Percentiles rank a stretch among this genome's conserved stretches.
These are phyloP conservation scores for Periphyllus acericola DNA, from an alignment of 2,888 invertebrate genomes.

Conservation along the genomic window DNA sequence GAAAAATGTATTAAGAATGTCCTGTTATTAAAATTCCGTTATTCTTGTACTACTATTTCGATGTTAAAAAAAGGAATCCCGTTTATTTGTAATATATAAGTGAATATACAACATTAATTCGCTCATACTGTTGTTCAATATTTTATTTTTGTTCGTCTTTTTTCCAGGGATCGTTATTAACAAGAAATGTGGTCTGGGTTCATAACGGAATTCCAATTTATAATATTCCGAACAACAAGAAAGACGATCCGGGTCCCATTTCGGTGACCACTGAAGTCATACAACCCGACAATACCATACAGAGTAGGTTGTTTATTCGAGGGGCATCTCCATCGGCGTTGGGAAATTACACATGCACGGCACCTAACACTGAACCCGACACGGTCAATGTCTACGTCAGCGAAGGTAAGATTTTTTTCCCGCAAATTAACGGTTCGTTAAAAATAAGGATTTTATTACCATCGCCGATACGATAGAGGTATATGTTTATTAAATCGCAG, in stretches of 20 bases:
- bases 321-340: constrained; percentile 86
- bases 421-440: not conserved
- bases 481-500: no score
- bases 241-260: constrained; percentile 82
- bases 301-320: constrained; percentile 85
- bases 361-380: constrained; percentile 88
- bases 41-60: no score
- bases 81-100: no score
- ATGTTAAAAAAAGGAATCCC: no score
- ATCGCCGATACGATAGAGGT: not conserved
- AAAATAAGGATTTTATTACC: no score
- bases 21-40: no score
- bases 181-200: constrained; percentile 95
- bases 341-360: constrained; percentile 91
- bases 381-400: constrained; percentile 91
- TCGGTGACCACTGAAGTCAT: constrained; percentile 83
- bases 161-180: constrained; percentile 85
- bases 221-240: constrained; percentile 87
- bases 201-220: constrained; percentile 94
- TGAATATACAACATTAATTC: no score
- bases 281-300: constrained; percentile 84
- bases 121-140: no score
- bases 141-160: constrained; percentile 66
- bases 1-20: no score
- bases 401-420: constrained; percentile 73